These are phyloP conservation scores for Spinibarbus caldwelli DNA, from an alignment of 2,797 vertebrate genomes.

Conservation along the genomic window DNA sequence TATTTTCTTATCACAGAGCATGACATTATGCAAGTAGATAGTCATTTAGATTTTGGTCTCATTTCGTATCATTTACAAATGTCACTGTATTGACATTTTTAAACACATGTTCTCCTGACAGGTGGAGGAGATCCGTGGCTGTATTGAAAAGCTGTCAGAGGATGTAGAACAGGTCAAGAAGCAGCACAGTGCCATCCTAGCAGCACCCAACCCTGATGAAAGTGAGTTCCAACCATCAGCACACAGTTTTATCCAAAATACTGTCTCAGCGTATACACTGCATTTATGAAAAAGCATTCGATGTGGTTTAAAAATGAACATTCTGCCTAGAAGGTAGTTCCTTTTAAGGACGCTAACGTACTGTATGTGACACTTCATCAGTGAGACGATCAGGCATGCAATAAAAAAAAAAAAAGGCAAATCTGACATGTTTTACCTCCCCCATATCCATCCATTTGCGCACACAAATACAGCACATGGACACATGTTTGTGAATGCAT, in stretches of 20 bases:
- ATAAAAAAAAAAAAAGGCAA: background rate
- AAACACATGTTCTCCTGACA: conserved; percentile 58
- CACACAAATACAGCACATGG: background rate
- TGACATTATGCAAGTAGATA: background rate
- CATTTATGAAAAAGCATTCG: background rate
- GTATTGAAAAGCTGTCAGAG: conserved; percentile 94
- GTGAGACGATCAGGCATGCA: background rate
- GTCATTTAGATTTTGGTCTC: background rate
- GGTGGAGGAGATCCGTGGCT: conserved; percentile 94
- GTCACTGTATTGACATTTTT: background rate
- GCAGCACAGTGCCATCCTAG: conserved; percentile 95
- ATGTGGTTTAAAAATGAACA: background rate
- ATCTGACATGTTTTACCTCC: conserved; percentile 17
- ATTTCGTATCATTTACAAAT: conserved; percentile 16
- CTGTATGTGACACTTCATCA: background rate
- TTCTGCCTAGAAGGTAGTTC: background rate
- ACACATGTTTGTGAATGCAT: conserved; percentile 8
- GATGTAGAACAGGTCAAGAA: conserved; percentile 96
- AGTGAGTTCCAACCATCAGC: conserved; percentile 77
- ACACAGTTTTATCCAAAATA: background rate
- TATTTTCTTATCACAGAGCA: background rate
- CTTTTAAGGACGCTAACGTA: background rate
- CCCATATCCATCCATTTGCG: background rate
- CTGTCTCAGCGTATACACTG: background rate
- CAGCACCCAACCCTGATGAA: conserved; percentile 92